These are phyloP conservation scores for Drosophila mercatorum DNA, from an alignment of 2,888 invertebrate species.

Conservation along the genomic window DNA sequence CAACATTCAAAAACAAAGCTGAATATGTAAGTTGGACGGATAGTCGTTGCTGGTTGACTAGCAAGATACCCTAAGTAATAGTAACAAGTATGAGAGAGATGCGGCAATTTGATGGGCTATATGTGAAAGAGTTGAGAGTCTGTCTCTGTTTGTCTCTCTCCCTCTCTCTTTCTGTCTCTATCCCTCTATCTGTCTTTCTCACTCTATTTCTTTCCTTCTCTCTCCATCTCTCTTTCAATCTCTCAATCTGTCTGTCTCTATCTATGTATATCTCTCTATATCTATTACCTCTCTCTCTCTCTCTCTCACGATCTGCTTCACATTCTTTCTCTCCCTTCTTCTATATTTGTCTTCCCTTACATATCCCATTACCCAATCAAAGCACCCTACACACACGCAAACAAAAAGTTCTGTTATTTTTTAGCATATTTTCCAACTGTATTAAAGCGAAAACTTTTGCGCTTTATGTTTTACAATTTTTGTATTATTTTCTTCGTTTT, in stretches of 20 bases:
- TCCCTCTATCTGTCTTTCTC: too few relatives aligned
- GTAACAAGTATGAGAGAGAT: neutral
- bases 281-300: neutral
- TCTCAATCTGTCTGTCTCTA: neutral
- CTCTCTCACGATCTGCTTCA: neutral
- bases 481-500: constrained; percentile 6
- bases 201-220: neutral
- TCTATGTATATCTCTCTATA: neutral
- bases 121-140: neutral
- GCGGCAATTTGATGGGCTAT: neutral
- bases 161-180: neutral
- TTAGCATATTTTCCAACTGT: constrained; percentile 40
- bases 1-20: constrained; percentile 7
- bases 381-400: neutral
- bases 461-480: constrained; percentile 10
- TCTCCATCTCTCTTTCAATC: neutral
- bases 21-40: neutral
- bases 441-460: constrained; percentile 46
- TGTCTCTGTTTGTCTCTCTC: neutral
- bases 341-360: neutral
- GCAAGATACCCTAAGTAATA: constrained; percentile 4
- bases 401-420: constrained; percentile 31
- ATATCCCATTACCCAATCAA: neutral
- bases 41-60: neutral
- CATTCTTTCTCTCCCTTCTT: neutral